Evolutionary conservation across 1,140 invertebrate genomes (phyloP).

Genomic region (Dolichoris vasculosae): DNA sequence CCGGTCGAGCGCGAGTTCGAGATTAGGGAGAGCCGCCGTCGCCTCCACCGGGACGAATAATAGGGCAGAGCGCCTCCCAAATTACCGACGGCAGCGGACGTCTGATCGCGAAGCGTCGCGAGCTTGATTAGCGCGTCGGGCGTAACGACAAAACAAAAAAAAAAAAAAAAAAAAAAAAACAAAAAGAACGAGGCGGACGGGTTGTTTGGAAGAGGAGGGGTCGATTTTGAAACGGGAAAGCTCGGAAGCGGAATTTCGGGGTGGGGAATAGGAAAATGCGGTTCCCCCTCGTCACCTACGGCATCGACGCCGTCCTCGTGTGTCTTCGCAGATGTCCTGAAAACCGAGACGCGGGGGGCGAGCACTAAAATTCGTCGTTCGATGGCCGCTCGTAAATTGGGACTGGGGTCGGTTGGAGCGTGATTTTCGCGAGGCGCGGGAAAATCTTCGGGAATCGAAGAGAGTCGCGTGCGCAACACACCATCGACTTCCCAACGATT

Average conservation of each 20-base stretch:
- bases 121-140: not conserved
- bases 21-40: not conserved
- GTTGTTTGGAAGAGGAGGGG: too few relatives aligned
- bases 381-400: slow-evolving; percentile 10
- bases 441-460: too few relatives aligned
- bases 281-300: not conserved
- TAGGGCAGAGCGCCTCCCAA: not conserved
- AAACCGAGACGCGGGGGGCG: not conserved
- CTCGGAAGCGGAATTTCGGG: not conserved
- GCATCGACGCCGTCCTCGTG: too few relatives aligned
- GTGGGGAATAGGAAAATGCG: not conserved
- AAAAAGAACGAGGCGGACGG: too few relatives aligned
- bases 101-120: not conserved
- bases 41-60: not conserved
- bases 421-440: slow-evolving; percentile 7
- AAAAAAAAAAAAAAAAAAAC: too few relatives aligned
- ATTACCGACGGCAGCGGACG: not conserved
- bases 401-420: not conserved
- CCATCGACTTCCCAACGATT: too few relatives aligned
- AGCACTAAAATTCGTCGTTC: not conserved
- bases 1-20: not conserved
- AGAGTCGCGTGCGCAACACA: not conserved
- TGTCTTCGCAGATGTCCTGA: not conserved
- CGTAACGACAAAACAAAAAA: too few relatives aligned
- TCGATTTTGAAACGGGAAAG: too few relatives aligned